phyloP scores from a whole-genome alignment of 2,797 vertebrate genomes.

The Scarus forsteni region DNA sequence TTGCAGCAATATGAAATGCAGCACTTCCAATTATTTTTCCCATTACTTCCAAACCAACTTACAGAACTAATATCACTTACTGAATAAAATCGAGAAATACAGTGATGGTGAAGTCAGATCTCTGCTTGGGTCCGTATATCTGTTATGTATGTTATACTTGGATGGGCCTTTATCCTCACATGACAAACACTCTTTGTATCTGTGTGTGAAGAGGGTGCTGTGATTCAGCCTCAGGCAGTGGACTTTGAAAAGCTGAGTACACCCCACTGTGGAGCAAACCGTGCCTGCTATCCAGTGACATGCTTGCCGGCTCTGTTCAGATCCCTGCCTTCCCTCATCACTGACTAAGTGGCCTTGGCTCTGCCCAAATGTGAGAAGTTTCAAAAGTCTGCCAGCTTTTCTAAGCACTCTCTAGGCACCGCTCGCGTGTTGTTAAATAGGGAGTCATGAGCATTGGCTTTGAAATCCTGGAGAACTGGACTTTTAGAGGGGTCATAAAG shows the following conservation, averaged over 20 bases:
- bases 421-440: conserved; percentile 11
- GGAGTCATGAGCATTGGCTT: conserved; percentile 21
- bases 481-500: not conserved
- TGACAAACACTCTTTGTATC: conserved; percentile 4
- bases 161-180: conserved; percentile 1
- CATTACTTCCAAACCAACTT: conserved; percentile 11
- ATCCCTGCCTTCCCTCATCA: conserved; percentile 59
- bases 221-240: conserved; percentile 20
- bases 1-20: conserved; percentile 20
- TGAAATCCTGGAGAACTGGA: conserved; percentile 37
- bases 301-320: conserved; percentile 65
- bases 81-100: conserved; percentile 34
- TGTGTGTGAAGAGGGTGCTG: conserved; percentile 6
- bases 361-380: conserved; percentile 39
- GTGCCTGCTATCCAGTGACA: conserved; percentile 53
- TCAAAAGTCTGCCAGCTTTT: conserved; percentile 39
- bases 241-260: conserved; percentile 50
- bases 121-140: not conserved
- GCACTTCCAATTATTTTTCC: conserved; percentile 39
- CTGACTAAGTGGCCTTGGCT: conserved; percentile 46
- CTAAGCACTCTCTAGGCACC: not conserved
- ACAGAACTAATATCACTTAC: conserved; percentile 28
- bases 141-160: not conserved
- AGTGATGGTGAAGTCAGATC: not conserved
- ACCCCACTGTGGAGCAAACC: conserved; percentile 51